Conservation (phyloP, 2,888 invertebrate species). For the Agapostemon virescens region DNA sequence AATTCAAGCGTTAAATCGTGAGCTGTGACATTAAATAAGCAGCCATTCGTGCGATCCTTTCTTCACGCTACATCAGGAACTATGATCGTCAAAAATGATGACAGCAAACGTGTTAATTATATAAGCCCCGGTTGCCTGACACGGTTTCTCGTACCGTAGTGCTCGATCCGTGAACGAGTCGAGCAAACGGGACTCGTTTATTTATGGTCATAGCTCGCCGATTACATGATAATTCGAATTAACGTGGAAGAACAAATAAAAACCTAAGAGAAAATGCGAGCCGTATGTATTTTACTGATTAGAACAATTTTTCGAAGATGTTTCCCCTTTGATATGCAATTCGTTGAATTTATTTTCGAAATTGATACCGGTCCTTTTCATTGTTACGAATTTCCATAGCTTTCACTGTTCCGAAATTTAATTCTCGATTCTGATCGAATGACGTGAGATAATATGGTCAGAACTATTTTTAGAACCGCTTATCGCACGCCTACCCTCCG, state of each 20-base stretch:
- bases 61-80: not conserved
- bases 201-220: not conserved
- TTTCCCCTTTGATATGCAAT: not conserved
- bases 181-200: not conserved
- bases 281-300: not conserved
- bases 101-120: not conserved
- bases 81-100: not conserved
- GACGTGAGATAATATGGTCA: not conserved
- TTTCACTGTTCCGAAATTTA: too few relatives aligned
- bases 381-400: not conserved
- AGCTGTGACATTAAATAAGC: not conserved
- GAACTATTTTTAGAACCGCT: not conserved
- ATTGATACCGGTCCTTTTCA: not conserved
- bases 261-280: not conserved
- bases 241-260: not conserved
- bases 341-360: not conserved
- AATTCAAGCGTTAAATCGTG: not conserved
- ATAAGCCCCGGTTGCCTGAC: not conserved
- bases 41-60: not conserved
- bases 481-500: not conserved
- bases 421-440: not conserved
- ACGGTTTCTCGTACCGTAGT: not conserved
- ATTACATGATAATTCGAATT: not conserved
- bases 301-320: not conserved
- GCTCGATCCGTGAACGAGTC: not conserved